A percentile compares a stretch with the other conserved stretches of the same genome.
Evolutionary conservation across 2,797 vertebrate species (phyloP).

Genomic region (Notolepis coatsorum): DNA sequence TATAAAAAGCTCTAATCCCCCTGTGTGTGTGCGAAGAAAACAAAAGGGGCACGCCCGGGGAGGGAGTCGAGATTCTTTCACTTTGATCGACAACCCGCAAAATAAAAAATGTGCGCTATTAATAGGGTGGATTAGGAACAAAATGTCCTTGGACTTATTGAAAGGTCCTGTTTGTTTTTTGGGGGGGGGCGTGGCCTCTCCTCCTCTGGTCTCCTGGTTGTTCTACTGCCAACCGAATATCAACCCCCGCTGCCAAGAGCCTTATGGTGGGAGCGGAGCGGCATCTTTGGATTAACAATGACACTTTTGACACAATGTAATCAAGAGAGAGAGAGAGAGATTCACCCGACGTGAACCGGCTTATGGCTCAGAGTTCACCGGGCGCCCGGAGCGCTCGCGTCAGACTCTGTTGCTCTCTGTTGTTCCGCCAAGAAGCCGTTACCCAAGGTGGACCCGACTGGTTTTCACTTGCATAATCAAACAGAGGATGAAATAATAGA

Average conservation of each 20-base stretch:
- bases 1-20: too few relatives aligned
- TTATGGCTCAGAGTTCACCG: constrained; percentile 10
- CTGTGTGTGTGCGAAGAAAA: too few relatives aligned
- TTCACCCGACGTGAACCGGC: constrained; percentile 52
- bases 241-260: too few relatives aligned
- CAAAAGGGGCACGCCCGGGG: too few relatives aligned
- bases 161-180: too few relatives aligned
- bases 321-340: too few relatives aligned
- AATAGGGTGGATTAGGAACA: too few relatives aligned
- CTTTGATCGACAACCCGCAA: too few relatives aligned
- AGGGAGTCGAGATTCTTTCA: too few relatives aligned
- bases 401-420: constrained; percentile 29
- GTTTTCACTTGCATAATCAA: neutral
- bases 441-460: neutral
- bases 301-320: constrained; percentile 30
- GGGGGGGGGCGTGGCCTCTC: constrained; percentile 42
- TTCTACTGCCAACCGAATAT: neutral
- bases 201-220: neutral
- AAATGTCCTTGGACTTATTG: too few relatives aligned
- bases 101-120: too few relatives aligned
- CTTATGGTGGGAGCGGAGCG: constrained; percentile 21
- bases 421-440: constrained; percentile 31
- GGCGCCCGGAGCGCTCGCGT: constrained; percentile 15
- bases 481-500: neutral
- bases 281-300: constrained; percentile 23